Percentiles rank a stretch among this genome's conserved stretches.
These are phyloP conservation scores for Takifugu flavidus DNA, from an alignment of 2,113 vertebrate genomes.

Conservation along the genomic window DNA sequence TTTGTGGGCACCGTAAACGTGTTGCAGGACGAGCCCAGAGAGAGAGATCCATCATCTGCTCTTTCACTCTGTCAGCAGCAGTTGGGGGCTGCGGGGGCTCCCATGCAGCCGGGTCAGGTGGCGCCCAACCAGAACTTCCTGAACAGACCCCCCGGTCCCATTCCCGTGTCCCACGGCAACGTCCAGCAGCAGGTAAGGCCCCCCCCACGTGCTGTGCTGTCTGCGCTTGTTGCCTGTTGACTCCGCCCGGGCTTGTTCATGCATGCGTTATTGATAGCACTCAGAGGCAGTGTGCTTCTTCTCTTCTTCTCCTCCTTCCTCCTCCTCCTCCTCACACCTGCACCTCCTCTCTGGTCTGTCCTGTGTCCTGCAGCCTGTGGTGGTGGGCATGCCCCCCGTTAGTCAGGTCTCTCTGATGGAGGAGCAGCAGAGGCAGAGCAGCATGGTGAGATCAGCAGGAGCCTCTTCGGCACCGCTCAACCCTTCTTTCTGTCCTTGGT, in stretches of 20 bases:
- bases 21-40: no score
- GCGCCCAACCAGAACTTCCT: constrained; percentile 72
- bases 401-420: constrained; percentile 86
- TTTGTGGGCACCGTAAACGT: no score
- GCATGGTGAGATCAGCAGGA: constrained; percentile 79
- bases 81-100: constrained; percentile 63
- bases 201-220: not conserved
- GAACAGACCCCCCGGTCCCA: constrained; percentile 63
- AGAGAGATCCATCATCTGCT: no score
- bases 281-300: constrained; percentile 19
- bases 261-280: constrained; percentile 62
- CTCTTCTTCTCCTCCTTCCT: not conserved
- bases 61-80: constrained; percentile 12
- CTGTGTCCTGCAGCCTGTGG: constrained; percentile 73
- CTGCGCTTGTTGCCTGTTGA: constrained; percentile 6
- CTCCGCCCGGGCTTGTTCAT: constrained; percentile 28
- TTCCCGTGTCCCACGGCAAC: constrained; percentile 74
- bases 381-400: constrained; percentile 77
- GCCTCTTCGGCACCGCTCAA: not conserved
- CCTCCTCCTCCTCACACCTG: not conserved
- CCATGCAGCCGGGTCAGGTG: constrained; percentile 73
- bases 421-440: constrained; percentile 85
- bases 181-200: constrained; percentile 79
- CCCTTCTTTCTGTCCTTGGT: no score
- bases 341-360: constrained; percentile 26